phyloP scores from a whole-genome alignment of 2,888 invertebrate genomes.

The Myopa tessellatipennis region DNA sequence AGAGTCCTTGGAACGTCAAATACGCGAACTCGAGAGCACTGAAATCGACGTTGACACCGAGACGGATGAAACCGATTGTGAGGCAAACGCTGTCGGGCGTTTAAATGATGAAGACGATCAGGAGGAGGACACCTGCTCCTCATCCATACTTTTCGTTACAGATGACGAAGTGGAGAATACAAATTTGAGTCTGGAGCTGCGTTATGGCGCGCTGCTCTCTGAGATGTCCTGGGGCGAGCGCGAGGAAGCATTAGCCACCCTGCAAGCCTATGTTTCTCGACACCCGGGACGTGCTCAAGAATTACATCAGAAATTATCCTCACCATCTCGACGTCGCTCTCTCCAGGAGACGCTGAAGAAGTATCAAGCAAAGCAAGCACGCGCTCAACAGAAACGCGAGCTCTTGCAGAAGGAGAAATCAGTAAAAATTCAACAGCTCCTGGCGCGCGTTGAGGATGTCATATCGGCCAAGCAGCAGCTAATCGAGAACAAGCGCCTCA shows the following conservation, averaged over 20 bases:
- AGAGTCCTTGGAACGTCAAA: slow-evolving; percentile 80
- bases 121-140: slow-evolving; percentile 49
- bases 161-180: slow-evolving; percentile 61
- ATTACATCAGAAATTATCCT: slow-evolving; percentile 92
- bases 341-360: slow-evolving; percentile 81
- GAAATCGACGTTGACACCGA: slow-evolving; percentile 83
- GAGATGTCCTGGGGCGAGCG: slow-evolving; percentile 89
- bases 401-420: slow-evolving; percentile 86
- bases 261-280: slow-evolving; percentile 84
- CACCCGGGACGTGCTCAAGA: slow-evolving; percentile 93
- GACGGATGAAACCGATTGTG: slow-evolving; percentile 78
- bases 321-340: slow-evolving; percentile 88
- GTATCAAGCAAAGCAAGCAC: slow-evolving; percentile 90
- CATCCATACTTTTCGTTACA: slow-evolving; percentile 61
- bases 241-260: slow-evolving; percentile 81
- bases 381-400: slow-evolving; percentile 88
- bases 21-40: slow-evolving; percentile 78
- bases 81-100: slow-evolving; percentile 62
- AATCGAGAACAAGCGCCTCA: slow-evolving; percentile 81
- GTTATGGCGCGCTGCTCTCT: slow-evolving; percentile 78
- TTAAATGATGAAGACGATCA: slow-evolving; percentile 55
- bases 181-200: slow-evolving; percentile 73
- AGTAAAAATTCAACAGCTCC: slow-evolving; percentile 83
- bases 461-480: slow-evolving; percentile 87
- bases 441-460: slow-evolving; percentile 87